These are phyloP conservation scores for Furcula furcula DNA, from an alignment of 2,888 invertebrate species.

Conservation along the genomic window DNA sequence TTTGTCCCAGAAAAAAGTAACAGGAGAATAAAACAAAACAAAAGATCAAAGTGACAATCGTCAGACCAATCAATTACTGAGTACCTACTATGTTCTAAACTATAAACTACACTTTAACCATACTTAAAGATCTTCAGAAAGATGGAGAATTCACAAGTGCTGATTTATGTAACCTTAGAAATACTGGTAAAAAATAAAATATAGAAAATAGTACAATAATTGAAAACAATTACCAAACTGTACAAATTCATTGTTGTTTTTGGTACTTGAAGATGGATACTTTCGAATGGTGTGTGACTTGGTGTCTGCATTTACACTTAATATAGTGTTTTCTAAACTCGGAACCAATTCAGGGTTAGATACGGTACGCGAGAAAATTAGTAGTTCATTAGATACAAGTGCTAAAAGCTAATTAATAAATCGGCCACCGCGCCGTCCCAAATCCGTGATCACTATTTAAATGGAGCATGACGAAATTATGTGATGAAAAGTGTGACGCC, in stretches of 20 bases:
- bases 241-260: background rate
- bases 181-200: no score
- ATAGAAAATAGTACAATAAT: no score
- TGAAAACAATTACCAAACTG: background rate
- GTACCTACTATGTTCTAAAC: no score
- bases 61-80: no score
- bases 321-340: constrained; percentile 4
- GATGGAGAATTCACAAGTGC: no score
- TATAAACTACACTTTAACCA: no score
- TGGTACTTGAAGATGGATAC: background rate
- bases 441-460: background rate
- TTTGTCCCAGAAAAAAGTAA: no score
- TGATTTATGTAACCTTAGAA: no score
- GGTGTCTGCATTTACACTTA: no score
- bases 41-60: no score
- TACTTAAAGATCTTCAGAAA: no score
- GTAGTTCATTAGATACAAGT: constrained; percentile 15
- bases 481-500: background rate
- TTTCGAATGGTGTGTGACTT: background rate
- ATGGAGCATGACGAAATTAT: background rate
- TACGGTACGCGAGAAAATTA: constrained; percentile 11
- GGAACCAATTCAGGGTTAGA: constrained; percentile 11
- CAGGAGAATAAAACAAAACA: no score
- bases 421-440: background rate
- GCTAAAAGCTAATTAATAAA: constrained; percentile 10